phyloP scores from a whole-genome alignment of 23 tunicate genomes.

The Botrylloides violaceus region DNA sequence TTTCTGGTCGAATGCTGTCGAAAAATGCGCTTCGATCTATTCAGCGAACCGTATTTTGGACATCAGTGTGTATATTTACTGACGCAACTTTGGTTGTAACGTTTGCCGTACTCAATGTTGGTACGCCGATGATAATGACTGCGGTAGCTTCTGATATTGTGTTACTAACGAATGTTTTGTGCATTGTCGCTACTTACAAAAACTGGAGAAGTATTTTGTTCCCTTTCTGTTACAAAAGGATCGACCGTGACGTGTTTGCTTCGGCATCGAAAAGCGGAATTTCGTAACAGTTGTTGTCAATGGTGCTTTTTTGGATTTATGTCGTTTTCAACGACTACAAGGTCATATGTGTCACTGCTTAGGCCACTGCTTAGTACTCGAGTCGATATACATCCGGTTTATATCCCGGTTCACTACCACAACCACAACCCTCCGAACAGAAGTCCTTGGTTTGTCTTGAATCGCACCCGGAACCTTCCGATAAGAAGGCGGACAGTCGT shows the following conservation, averaged over 20 bases:
- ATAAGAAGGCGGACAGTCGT: too few relatives aligned
- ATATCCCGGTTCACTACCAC: too few relatives aligned
- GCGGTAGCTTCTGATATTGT: slow-evolving; percentile 40
- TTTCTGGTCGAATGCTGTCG: neutral
- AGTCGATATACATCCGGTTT: too few relatives aligned
- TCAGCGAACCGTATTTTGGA: slow-evolving; percentile 41
- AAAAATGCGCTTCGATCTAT: slow-evolving; percentile 24
- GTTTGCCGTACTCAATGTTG: slow-evolving; percentile 21
- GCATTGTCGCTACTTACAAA: slow-evolving; percentile 59
- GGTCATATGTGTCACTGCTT: too few relatives aligned
- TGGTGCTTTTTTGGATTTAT: too few relatives aligned
- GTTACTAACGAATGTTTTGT: slow-evolving; percentile 43
- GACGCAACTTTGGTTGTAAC: slow-evolving; percentile 46
- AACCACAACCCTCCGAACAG: too few relatives aligned
- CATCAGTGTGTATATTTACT: slow-evolving; percentile 40
- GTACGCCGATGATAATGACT: slow-evolving; percentile 45
- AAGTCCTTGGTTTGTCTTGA: too few relatives aligned
- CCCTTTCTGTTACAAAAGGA: slow-evolving; percentile 13
- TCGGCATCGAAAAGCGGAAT: too few relatives aligned
- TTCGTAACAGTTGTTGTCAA: too few relatives aligned
- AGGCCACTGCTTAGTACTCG: too few relatives aligned
- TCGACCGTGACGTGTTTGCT: neutral
- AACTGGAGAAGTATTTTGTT: slow-evolving; percentile 46
- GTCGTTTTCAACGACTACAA: too few relatives aligned
- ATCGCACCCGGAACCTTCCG: too few relatives aligned